Conservation (phyloP, 2,888 invertebrate genomes). For the Siphlonurus alternatus region DNA sequence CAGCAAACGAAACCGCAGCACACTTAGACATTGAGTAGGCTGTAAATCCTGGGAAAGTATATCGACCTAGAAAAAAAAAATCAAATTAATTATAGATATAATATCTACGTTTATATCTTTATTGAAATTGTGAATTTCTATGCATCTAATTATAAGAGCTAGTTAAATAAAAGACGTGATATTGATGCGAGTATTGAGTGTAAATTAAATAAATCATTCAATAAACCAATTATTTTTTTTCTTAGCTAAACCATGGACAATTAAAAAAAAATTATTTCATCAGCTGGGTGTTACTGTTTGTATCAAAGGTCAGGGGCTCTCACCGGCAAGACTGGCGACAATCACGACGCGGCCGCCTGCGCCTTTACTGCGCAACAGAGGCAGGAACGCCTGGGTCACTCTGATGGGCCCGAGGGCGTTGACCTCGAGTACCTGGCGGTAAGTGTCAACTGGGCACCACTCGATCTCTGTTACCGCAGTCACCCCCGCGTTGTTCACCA, state of each 20-base stretch:
- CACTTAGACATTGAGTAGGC: constrained; percentile 22
- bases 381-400: constrained; percentile 22
- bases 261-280: no score
- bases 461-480: constrained; percentile 29
- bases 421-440: constrained; percentile 21
- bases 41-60: constrained; percentile 20
- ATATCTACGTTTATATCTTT: not conserved
- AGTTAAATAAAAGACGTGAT: not conserved
- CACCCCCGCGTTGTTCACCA: constrained; percentile 35
- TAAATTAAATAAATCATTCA: no score
- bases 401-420: constrained; percentile 23
- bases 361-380: constrained; percentile 16
- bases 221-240: not conserved
- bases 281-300: no score
- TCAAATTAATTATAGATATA: not conserved
- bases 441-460: constrained; percentile 27
- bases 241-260: no score
- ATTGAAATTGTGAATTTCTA: not conserved
- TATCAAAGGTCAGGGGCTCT: no score
- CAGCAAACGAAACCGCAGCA: constrained; percentile 21
- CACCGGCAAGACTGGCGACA: constrained; percentile 22
- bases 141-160: no score
- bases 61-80: constrained; percentile 15
- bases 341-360: constrained; percentile 20
- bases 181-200: not conserved